phyloP scores from a whole-genome alignment of 2,888 invertebrate genomes.

The Pogonocherus hispidulus region DNA sequence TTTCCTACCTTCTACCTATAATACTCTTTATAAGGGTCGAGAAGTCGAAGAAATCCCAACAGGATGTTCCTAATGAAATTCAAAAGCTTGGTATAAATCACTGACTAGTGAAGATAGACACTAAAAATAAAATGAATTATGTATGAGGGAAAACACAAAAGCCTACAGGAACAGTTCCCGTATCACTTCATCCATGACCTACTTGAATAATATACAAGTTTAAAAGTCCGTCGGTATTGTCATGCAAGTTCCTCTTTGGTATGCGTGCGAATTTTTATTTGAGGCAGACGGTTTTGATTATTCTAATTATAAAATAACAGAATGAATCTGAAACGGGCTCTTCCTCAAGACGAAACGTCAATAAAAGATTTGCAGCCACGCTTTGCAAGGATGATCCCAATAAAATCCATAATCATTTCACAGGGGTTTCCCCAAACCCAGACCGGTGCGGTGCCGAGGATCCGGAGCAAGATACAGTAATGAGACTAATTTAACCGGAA shows the following conservation, averaged over 20 bases:
- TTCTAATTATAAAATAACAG: no score
- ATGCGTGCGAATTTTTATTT: neutral
- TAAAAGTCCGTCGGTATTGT: conserved; percentile 1
- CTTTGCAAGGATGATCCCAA: neutral
- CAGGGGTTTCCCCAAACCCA: neutral
- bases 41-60: neutral
- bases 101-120: conserved; percentile 8
- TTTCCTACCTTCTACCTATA: neutral
- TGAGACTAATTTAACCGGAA: no score
- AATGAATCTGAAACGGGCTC: no score
- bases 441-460: neutral
- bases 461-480: neutral
- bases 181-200: conserved; percentile 12
- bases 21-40: conserved; percentile 2
- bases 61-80: conserved; percentile 14
- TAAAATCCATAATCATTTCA: conserved; percentile 3
- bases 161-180: neutral
- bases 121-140: conserved; percentile 26
- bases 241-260: neutral
- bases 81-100: conserved; percentile 19
- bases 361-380: neutral
- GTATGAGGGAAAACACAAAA: conserved; percentile 9
- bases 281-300: no score
- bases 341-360: neutral
- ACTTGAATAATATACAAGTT: neutral